phyloP scores from a whole-genome alignment of 1,140 invertebrate genomes.

The Andricus grossulariae region DNA sequence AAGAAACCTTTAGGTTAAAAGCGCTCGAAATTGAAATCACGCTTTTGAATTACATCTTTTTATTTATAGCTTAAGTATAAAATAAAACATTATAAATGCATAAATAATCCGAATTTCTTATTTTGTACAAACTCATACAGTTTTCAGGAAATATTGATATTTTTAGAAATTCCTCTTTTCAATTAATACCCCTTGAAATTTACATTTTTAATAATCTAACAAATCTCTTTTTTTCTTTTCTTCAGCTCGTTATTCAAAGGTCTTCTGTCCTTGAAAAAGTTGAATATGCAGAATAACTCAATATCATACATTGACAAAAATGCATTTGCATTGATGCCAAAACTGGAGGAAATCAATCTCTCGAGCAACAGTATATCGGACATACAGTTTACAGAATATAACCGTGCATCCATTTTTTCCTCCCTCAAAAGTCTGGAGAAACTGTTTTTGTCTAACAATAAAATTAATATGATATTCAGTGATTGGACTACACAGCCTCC shows the following conservation, averaged over 20 bases:
- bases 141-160: too few species aligned
- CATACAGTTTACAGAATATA: slow-evolving; percentile 34
- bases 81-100: too few species aligned
- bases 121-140: too few species aligned
- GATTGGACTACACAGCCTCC: slow-evolving; percentile 76
- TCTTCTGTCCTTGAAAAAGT: slow-evolving; percentile 53
- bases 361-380: slow-evolving; percentile 77
- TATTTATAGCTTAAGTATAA: too few species aligned
- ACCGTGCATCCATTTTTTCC: slow-evolving; percentile 75
- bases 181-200: background rate
- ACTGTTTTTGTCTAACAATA: slow-evolving; percentile 80
- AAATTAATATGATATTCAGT: slow-evolving; percentile 76
- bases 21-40: too few species aligned
- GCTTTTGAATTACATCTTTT: too few species aligned
- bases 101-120: too few species aligned
- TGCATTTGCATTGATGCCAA: slow-evolving; percentile 67
- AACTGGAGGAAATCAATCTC: slow-evolving; percentile 72
- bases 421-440: slow-evolving; percentile 72
- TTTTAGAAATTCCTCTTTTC: background rate
- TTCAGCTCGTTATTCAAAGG: slow-evolving; percentile 62
- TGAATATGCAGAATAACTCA: slow-evolving; percentile 73
- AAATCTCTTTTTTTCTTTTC: slow-evolving; percentile 37
- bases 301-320: slow-evolving; percentile 67
- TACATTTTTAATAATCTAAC: background rate
- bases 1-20: rapidly evolving